These are phyloP conservation scores for Bothrops alternatus DNA, from an alignment of 2,797 vertebrate species.

Conservation along the genomic window DNA sequence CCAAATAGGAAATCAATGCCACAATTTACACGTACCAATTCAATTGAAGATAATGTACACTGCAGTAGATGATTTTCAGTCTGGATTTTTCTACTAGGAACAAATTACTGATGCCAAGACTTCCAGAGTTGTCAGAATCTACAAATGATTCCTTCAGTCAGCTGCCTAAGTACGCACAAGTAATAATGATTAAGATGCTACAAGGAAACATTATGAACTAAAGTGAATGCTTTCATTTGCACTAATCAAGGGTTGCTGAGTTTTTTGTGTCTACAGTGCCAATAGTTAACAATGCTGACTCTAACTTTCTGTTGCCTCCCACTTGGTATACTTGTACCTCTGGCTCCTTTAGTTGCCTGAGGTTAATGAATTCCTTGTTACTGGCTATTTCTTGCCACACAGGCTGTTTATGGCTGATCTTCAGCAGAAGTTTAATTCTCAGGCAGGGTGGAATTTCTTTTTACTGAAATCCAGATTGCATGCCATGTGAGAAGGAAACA, in stretches of 20 bases:
- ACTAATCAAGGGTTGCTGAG: conserved; percentile 12
- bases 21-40: background rate
- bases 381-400: conserved; percentile 14
- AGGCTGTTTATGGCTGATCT: conserved; percentile 28
- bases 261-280: background rate
- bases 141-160: background rate
- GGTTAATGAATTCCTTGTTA: background rate
- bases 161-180: background rate
- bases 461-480: conserved; percentile 19
- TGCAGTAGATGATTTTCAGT: conserved; percentile 2
- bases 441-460: conserved; percentile 22
- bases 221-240: conserved; percentile 8
- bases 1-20: background rate
- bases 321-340: conserved; percentile 24
- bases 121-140: rapidly evolving
- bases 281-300: background rate
- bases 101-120: background rate
- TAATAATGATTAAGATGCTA: background rate
- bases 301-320: background rate
- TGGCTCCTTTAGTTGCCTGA: background rate
- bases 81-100: background rate
- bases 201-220: background rate
- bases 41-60: background rate
- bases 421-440: conserved; percentile 22
- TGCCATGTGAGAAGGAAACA: conserved; percentile 21